These are phyloP conservation scores for Blera fallax DNA, from an alignment of 2,888 invertebrate species.

Conservation along the genomic window DNA sequence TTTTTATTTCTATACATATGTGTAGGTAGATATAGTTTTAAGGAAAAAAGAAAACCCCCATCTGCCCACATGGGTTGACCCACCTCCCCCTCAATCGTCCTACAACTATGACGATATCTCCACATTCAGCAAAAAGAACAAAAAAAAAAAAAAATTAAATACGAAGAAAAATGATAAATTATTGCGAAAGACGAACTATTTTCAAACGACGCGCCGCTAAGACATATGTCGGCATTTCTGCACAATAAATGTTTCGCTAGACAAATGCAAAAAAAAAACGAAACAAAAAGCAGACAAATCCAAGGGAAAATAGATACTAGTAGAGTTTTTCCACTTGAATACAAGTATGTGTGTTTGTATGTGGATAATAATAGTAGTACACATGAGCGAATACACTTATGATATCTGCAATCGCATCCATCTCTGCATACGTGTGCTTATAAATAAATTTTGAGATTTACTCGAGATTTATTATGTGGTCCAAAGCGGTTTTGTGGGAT, in stretches of 20 bases:
- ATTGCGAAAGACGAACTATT: slow-evolving; percentile 73
- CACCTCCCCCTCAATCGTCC: background rate
- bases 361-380: slow-evolving; percentile 60
- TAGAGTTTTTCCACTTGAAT: slow-evolving; percentile 57
- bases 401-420: slow-evolving; percentile 70
- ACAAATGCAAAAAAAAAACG: slow-evolving; percentile 66
- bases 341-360: background rate
- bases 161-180: slow-evolving; percentile 74
- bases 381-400: slow-evolving; percentile 60
- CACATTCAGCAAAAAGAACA: slow-evolving; percentile 70
- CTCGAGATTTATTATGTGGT: slow-evolving; percentile 71
- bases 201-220: slow-evolving; percentile 74
- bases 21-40: slow-evolving; percentile 19
- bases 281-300: slow-evolving; percentile 4
- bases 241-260: slow-evolving; percentile 74
- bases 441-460: slow-evolving; percentile 73
- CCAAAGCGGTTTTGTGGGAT: slow-evolving; percentile 65
- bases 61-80: slow-evolving; percentile 42
- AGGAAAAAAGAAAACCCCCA: slow-evolving; percentile 48
- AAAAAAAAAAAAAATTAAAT: slow-evolving; percentile 69
- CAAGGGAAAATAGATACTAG: slow-evolving; percentile 40
- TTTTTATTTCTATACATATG: slow-evolving; percentile 6
- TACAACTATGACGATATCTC: slow-evolving; percentile 20
- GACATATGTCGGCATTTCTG: slow-evolving; percentile 74
- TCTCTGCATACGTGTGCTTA: slow-evolving; percentile 62